phyloP scores from a whole-genome alignment of 53 echinoderm and acorn worm species.

The Paracentrotus lividus region DNA sequence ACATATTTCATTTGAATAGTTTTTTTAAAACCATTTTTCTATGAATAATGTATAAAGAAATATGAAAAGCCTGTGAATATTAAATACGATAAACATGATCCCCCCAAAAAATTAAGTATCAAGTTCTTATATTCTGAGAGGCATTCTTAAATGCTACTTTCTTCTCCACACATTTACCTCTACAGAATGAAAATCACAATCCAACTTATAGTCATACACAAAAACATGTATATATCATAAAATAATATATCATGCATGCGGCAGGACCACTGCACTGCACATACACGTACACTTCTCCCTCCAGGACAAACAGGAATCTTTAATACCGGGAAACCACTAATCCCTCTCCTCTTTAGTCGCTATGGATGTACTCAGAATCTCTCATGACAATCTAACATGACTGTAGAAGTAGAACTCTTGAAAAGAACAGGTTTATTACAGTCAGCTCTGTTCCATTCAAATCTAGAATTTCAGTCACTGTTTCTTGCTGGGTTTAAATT shows the following conservation, averaged over 20 bases:
- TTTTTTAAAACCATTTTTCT: no score
- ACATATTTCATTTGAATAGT: no score
- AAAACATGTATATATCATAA: not conserved
- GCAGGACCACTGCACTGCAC: not conserved
- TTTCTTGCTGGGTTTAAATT: not conserved
- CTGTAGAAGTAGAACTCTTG: not conserved
- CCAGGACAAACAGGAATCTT: not conserved
- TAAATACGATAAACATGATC: no score
- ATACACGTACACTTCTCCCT: not conserved
- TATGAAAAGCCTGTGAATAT: no score
- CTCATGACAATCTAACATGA: not conserved
- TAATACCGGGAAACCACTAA: not conserved
- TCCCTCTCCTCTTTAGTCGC: not conserved
- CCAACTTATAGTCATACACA: not conserved
- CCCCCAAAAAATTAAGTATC: not conserved
- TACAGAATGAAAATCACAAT: not conserved
- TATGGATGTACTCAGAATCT: not conserved
- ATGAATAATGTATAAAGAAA: no score
- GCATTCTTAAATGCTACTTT: not conserved
- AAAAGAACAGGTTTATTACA: not conserved
- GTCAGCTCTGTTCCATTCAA: slow-evolving; percentile 6
- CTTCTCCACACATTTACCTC: not conserved
- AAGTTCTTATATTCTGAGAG: not conserved
- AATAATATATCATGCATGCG: not conserved
- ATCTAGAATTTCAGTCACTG: not conserved